Base-by-base conservation (phyloP, 2,888 invertebrate species). In the Nomada lathburiana region DNA sequence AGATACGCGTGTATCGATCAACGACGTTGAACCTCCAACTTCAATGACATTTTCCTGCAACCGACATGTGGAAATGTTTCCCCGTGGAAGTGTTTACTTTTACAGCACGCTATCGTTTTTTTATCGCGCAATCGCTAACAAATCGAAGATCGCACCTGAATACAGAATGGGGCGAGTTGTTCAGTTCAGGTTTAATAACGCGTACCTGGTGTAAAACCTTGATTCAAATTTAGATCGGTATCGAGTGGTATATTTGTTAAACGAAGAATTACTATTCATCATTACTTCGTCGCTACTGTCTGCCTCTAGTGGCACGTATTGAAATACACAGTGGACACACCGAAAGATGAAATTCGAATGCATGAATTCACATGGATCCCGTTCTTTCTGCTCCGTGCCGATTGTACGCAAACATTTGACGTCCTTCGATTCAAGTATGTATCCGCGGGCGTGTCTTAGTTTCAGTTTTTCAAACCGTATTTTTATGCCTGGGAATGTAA, bases 331-430 rank as follows among this genome's bases (percentile, higher is more conserved):
- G 11, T 36, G 23, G 23, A 18, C 20, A 16, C 20, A n/a, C 23
- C 36, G 26, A 36, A 42, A 52, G 23, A 23, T 36, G 36, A 36
- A 4, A 29, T 23, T 29, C 7, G 36, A 7, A 52, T 57, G 9
- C 47, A 69, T 42, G 52, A 65, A 64, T 11, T 55, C 62, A 67
- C 72, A 55, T 53, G 68, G 71, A 74, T 74, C 47, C 36, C 74
- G 71, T 29, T 67, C 67, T 73, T 20, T 60, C 60, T 23, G 57
- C 50, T 63, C 60, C 79, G 71, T 73, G 47, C 42, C 68, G 71
- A 64, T 71, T 80, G 26, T 70, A 73, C 74, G 47, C 84, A 86
- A 86, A 86, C 86, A 86, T 86, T 86, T 86, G 78, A 50, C 80
- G 70, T 75, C n/a, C 55, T 62, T 55, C 63, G 74, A 75, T 67